These are phyloP conservation scores for Machimus rusticus DNA, from an alignment of 2,888 invertebrate genomes.

Conservation along the genomic window DNA sequence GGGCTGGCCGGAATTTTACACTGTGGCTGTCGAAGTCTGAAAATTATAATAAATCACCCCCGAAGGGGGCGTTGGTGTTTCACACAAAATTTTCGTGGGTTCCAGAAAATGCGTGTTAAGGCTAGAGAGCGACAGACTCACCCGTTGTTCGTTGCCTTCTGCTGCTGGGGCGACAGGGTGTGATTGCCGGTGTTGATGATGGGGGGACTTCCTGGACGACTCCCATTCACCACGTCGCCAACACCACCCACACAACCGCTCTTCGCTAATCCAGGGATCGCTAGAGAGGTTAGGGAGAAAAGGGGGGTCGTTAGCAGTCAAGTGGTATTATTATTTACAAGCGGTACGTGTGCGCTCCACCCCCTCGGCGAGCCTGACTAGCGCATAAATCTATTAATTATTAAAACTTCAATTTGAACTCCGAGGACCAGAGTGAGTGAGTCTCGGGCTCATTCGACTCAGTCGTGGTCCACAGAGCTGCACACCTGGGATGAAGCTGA, in stretches of 20 bases:
- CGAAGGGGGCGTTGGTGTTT: not conserved
- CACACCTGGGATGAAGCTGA: not conserved
- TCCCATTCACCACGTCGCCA: slow-evolving; percentile 63
- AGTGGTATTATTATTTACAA: slow-evolving; percentile 39
- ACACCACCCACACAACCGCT: slow-evolving; percentile 59
- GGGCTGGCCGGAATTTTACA: slow-evolving; percentile 67
- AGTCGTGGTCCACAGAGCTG: not conserved
- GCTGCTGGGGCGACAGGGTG: slow-evolving; percentile 34
- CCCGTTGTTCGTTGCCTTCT: slow-evolving; percentile 60
- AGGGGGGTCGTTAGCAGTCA: not conserved
- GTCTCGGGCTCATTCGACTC: not conserved
- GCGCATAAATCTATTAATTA: slow-evolving; percentile 48
- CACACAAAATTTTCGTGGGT: slow-evolving; percentile 9
- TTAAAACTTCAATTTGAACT: slow-evolving; percentile 51
- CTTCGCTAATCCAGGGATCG: slow-evolving; percentile 69
- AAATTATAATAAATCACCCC: not conserved
- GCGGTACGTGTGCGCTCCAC: not conserved
- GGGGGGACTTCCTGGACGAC: slow-evolving; percentile 65
- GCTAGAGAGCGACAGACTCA: slow-evolving; percentile 48
- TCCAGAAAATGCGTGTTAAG: not conserved
- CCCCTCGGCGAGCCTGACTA: not conserved
- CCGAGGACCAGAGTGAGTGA: not conserved
- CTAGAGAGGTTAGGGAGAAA: slow-evolving; percentile 50
- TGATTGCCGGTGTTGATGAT: slow-evolving; percentile 53
- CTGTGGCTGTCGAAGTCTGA: slow-evolving; percentile 57